These are phyloP conservation scores for Lycia hirtaria DNA, from an alignment of 2,888 invertebrate genomes.

Conservation along the genomic window DNA sequence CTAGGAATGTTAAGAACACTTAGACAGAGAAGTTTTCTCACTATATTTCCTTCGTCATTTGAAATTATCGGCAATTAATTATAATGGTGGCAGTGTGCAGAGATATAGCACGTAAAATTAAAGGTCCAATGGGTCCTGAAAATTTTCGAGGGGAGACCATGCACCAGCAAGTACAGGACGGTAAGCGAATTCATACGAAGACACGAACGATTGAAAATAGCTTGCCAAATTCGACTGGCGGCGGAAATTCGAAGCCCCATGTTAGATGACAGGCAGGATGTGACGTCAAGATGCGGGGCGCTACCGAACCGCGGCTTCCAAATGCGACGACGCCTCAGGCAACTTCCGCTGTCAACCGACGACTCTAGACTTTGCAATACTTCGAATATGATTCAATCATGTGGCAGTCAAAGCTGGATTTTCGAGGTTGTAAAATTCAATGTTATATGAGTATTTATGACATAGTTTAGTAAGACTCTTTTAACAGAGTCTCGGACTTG, in stretches of 20 bases:
- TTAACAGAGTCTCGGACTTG: too few relatives aligned
- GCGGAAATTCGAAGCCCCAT: constrained; percentile 31
- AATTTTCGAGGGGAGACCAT: too few relatives aligned
- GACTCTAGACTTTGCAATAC: constrained; percentile 4
- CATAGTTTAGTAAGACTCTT: too few relatives aligned
- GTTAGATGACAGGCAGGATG: constrained; percentile 37
- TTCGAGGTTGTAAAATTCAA: neutral
- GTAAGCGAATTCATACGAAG: neutral
- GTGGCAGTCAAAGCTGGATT: neutral
- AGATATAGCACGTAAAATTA: too few relatives aligned
- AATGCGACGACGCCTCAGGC: constrained; percentile 16
- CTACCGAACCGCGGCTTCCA: constrained; percentile 4
- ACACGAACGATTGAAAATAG: constrained; percentile 6
- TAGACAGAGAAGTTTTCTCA: too few relatives aligned
- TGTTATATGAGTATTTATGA: neutral
- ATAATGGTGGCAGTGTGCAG: too few relatives aligned
- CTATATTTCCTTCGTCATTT: too few relatives aligned
- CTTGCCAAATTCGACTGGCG: constrained; percentile 11
- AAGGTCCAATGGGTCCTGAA: too few relatives aligned
- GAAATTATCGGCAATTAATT: too few relatives aligned
- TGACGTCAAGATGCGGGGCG: constrained; percentile 27
- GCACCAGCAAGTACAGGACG: neutral
- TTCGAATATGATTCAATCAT: constrained; percentile 13
- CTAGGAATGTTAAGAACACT: too few relatives aligned
- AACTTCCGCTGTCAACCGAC: constrained; percentile 28